These are phyloP conservation scores for Momotus momota DNA, from an alignment of 2,797 vertebrate genomes.

Conservation along the genomic window DNA sequence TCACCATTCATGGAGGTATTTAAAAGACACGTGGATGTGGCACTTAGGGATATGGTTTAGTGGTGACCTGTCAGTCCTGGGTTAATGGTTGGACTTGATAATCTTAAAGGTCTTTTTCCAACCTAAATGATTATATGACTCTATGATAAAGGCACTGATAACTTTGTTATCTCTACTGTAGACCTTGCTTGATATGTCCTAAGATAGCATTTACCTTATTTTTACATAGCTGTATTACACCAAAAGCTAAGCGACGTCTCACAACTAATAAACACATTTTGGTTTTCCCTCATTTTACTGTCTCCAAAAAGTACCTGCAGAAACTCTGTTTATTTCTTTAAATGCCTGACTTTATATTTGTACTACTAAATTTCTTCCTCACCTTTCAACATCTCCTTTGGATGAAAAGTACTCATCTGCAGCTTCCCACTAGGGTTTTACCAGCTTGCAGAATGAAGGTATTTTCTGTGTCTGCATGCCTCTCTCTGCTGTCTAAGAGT, in stretches of 20 bases:
- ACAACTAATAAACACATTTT: background rate
- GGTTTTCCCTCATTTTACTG: background rate
- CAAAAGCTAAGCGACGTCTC: background rate
- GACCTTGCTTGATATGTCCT: background rate
- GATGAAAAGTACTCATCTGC: background rate
- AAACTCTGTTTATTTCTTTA: background rate
- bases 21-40: too few species aligned
- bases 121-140: background rate
- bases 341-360: background rate
- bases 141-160: background rate
- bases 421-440: background rate
- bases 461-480: background rate
- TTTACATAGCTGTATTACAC: background rate
- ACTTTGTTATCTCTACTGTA: background rate
- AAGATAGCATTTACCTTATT: background rate
- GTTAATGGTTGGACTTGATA: background rate
- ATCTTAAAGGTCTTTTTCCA: background rate
- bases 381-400: background rate
- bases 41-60: too few species aligned
- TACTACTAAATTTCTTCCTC: background rate
- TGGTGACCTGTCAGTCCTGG: background rate
- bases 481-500: background rate
- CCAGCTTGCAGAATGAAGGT: background rate
- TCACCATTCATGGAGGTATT: too few species aligned
- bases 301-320: background rate